Conservation (phyloP, 2,797 vertebrate genomes). For the Falco cherrug region DNA sequence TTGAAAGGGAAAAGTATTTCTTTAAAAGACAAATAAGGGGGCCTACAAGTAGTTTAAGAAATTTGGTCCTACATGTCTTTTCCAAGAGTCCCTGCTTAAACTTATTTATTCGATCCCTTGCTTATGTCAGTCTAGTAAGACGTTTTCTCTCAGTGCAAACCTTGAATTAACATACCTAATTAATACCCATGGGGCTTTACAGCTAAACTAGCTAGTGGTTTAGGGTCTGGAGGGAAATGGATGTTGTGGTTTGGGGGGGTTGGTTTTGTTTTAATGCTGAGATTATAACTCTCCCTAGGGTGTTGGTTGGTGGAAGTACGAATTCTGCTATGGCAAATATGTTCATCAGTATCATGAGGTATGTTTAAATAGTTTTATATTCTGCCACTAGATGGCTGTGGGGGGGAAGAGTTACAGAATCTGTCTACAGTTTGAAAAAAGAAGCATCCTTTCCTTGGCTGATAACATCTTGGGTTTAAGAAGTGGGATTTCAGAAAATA, state of each 20-base stretch:
- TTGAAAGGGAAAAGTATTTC: background rate
- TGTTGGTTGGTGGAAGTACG: constrained; percentile 99
- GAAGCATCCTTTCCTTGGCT: background rate
- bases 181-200: fast-evolving
- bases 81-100: background rate
- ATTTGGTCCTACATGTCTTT: background rate
- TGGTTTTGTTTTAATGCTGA: background rate
- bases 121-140: background rate
- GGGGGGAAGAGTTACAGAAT: background rate
- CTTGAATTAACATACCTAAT: background rate
- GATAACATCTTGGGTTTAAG: background rate
- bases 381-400: background rate
- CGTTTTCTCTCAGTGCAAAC: background rate
- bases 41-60: background rate
- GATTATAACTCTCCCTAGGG: constrained; percentile 79
- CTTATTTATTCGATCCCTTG: background rate
- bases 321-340: constrained; percentile 97
- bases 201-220: background rate
- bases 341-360: constrained; percentile 99
- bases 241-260: background rate
- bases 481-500: background rate
- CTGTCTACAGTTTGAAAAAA: background rate
- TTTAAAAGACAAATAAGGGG: background rate
- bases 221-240: background rate
- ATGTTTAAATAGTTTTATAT: background rate